Evolutionary conservation across 2,888 invertebrate species (phyloP).

Genomic region (Diarsia rubi): DNA sequence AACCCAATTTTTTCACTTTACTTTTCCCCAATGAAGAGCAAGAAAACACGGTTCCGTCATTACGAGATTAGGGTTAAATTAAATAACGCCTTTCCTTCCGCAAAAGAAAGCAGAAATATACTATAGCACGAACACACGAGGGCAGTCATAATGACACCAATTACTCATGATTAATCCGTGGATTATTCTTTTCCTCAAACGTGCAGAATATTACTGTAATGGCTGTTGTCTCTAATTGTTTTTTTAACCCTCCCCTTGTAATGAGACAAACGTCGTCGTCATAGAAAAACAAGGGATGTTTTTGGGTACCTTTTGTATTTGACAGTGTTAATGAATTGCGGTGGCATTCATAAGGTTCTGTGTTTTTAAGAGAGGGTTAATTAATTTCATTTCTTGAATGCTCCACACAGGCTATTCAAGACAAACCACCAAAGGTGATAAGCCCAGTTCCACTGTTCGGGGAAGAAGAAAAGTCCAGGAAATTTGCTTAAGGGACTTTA

Average conservation of each 20-base stretch:
- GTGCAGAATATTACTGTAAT: conserved; percentile 69
- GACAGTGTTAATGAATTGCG: conserved; percentile 43
- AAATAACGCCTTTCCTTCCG: conserved; percentile 51
- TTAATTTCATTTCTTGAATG: conserved; percentile 20
- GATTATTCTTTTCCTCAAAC: conserved; percentile 73
- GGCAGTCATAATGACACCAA: conserved; percentile 72
- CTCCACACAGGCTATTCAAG: too few species aligned
- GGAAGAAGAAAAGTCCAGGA: too few species aligned
- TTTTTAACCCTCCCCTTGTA: conserved; percentile 63
- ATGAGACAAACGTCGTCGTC: conserved; percentile 56
- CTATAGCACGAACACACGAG: conserved; percentile 54
- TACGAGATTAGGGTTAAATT: conserved; percentile 44
- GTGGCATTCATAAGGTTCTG: conserved; percentile 9
- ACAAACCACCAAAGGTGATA: too few species aligned
- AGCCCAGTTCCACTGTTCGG: too few species aligned
- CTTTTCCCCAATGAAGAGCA: not conserved
- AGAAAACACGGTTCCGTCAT: conserved; percentile 17
- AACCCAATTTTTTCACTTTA: not conserved
- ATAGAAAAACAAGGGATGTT: conserved; percentile 45
- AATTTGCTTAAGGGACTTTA: too few species aligned
- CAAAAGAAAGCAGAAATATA: conserved; percentile 49
- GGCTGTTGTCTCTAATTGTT: conserved; percentile 73
- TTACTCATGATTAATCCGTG: conserved; percentile 76
- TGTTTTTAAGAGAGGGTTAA: not conserved
- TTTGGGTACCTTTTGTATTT: conserved; percentile 34